Conservation (phyloP, 2,113 vertebrate species). For the Herpailurus yagouaroundi region DNA sequence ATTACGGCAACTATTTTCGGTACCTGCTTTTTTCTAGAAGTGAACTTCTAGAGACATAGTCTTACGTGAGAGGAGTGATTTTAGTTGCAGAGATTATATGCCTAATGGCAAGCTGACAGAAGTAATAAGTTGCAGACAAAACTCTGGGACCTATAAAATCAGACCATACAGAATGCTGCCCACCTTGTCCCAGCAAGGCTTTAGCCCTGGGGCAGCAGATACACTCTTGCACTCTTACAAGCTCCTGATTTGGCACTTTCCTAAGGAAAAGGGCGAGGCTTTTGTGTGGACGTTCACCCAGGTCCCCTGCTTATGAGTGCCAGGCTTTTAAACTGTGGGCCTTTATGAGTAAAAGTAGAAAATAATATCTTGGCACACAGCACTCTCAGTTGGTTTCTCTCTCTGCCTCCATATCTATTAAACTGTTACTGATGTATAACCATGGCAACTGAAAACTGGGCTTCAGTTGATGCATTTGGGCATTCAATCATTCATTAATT, state of each 20-base stretch:
- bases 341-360: not conserved
- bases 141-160: not conserved
- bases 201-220: no score
- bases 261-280: not conserved
- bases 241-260: not conserved
- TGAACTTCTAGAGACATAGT: not conserved
- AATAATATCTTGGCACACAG: not conserved
- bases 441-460: not conserved
- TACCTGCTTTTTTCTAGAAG: not conserved
- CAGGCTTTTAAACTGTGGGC: not conserved
- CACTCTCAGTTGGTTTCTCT: not conserved
- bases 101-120: not conserved
- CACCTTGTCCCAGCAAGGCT: rapidly evolving
- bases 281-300: not conserved
- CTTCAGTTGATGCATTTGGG: not conserved
- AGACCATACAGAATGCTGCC: not conserved
- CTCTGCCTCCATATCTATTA: not conserved
- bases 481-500: not conserved
- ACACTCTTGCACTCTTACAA: rapidly evolving
- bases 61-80: not conserved
- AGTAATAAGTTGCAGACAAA: not conserved
- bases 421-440: not conserved
- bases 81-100: not conserved
- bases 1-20: not conserved
- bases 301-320: not conserved